A percentile compares a stretch with the other conserved stretches of the same genome.
These are phyloP conservation scores for Hepsetus odoe DNA, from an alignment of 2,113 vertebrate species.

Conservation along the genomic window DNA sequence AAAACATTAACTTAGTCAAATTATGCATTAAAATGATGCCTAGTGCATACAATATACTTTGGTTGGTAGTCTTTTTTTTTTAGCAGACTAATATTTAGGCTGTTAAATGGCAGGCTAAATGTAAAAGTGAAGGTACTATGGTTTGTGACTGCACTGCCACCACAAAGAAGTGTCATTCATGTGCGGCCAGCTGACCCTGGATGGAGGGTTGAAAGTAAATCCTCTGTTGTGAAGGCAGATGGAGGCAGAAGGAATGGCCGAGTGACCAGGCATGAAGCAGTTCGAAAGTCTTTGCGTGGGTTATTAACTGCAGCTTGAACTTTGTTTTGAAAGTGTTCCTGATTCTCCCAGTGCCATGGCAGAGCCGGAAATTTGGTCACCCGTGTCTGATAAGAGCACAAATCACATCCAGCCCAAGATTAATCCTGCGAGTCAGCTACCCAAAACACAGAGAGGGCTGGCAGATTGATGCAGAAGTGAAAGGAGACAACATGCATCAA, in stretches of 20 bases:
- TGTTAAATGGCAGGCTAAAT: background rate
- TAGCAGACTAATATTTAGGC: too few relatives aligned
- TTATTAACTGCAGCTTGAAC: slow-evolving; percentile 32
- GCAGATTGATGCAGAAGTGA: background rate
- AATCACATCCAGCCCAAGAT: background rate
- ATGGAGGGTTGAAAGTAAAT: slow-evolving; percentile 12
- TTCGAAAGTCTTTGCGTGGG: slow-evolving; percentile 1
- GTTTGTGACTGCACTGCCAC: background rate
- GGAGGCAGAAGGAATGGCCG: slow-evolving; percentile 9
- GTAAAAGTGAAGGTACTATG: background rate
- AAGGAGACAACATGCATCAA: slow-evolving; percentile 4
- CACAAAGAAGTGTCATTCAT: background rate
- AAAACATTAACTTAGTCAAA: background rate
- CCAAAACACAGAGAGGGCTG: background rate
- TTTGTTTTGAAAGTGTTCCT: slow-evolving; percentile 13
- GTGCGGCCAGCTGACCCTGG: slow-evolving; percentile 21
- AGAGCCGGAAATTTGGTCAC: background rate
- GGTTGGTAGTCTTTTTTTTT: too few relatives aligned
- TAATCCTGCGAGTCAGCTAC: background rate
- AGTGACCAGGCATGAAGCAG: slow-evolving; percentile 6
- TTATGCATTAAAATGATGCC: too few relatives aligned
- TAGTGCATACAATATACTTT: too few relatives aligned
- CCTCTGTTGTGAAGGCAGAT: slow-evolving; percentile 16
- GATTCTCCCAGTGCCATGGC: background rate
- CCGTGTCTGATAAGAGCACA: background rate